Evolutionary conservation across 2,113 vertebrate genomes (phyloP).

Genomic region (Orthochromis malagaraziensis): DNA sequence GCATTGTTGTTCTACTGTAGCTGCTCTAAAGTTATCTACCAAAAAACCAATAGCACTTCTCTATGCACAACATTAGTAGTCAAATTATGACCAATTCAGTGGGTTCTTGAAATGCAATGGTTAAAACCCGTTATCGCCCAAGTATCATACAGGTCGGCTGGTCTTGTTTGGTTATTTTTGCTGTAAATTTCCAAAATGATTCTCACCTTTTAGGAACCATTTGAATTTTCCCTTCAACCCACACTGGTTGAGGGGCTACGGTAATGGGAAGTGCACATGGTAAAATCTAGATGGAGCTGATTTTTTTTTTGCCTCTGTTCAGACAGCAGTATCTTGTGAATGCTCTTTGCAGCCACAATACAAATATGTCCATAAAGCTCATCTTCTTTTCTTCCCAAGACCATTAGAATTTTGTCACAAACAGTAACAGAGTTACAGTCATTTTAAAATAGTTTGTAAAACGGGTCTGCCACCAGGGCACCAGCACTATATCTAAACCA

Average conservation of each 20-base stretch:
- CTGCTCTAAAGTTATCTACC: not conserved
- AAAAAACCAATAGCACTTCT: not conserved
- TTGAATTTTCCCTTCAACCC: not conserved
- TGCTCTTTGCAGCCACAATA: not conserved
- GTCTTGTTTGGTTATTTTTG: not conserved
- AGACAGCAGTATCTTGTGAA: not conserved
- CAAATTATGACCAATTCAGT: not conserved
- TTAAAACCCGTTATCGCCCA: not conserved
- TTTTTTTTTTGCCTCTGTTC: not conserved
- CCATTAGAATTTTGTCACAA: not conserved
- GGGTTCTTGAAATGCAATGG: not conserved
- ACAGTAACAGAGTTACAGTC: not conserved
- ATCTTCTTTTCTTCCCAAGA: not conserved
- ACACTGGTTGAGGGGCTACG: fast-evolving
- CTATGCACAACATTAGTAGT: not conserved
- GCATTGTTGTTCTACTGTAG: not conserved
- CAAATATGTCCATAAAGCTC: not conserved
- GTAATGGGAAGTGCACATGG: not conserved
- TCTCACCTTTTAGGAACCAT: not conserved
- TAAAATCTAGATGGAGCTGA: not conserved
- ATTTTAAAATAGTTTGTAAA: not conserved
- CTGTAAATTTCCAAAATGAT: not conserved
- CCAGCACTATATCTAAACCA: not conserved
- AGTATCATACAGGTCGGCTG: not conserved
- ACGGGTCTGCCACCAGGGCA: not conserved